Evolutionary conservation across 2,888 invertebrate species (phyloP), one percentile per base, ranked within the genome.

Genomic region (Malthinus flaveolus): DNA sequence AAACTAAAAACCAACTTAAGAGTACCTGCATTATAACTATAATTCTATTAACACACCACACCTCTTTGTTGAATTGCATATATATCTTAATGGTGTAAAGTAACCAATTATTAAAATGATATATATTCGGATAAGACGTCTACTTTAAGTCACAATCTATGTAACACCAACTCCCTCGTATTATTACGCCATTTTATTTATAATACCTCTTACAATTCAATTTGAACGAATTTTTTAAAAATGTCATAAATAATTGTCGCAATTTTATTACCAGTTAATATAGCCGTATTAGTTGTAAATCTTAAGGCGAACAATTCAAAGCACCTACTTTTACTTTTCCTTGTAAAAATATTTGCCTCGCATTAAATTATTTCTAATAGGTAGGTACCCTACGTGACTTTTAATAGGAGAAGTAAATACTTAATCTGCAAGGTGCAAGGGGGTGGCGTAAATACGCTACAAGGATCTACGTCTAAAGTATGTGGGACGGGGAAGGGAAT

Each of bases 241-340:
- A 7, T 9, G 39, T 42, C 13, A 42, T 42, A 42, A 42, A 23
- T 49, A 49, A n/a, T 49, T n/a, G 23, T 49, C 15, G 13, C 33
- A 51, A 12, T 48, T 45, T 23, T 15, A 42, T n/a, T 23, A 23
- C 23, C 5, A 23, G 5, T 53, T 57, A 54, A 62, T 59, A 51
- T 62, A 64, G 73, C 73, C 75, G 69, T 72, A 74, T 75, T 74
- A 72, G 23, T 42, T 42, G 10, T 15, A 23, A 15, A 42, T 42
- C 64, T 68, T 67, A 67, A 65, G 5, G 5, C 23, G 66, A 70
- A 68, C 71, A 73, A 69, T 72, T 58, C 68, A 67, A 67, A 66
- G 69, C 73, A 73, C 75, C 74, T 75, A 75, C 75, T 75, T 75
- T 75, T 75, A 75, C 75, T 75, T 75, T 75, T 75, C 74, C 75